Evolutionary conservation across 2,113 vertebrate species (phyloP), one percentile per base, ranked within the genome.

Genomic region (Capricornis sumatraensis): DNA sequence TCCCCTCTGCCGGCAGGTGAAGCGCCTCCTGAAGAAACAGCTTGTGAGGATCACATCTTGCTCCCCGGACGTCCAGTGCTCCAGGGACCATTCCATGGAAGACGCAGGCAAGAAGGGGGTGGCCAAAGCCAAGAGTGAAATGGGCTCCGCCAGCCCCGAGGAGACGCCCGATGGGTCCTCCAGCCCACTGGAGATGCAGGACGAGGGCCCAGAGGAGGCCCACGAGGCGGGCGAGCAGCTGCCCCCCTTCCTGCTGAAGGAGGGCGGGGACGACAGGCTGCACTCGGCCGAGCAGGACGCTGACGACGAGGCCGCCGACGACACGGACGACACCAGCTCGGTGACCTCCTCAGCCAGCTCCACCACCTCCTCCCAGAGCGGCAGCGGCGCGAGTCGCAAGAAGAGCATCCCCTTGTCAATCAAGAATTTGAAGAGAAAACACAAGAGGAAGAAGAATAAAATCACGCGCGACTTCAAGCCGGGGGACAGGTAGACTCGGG

Each of bases 361-460:
- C 97, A 99, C 99, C 0, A 99, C 99, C 9, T 99, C 99, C 0
- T 99, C 99, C 8, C 99, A 99, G 98, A 99, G 99, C 0, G 99
- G 99, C 60, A 99, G 99, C 0, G 99, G 99, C 79, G 97, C 99
- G 0, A 98, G 99, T 50, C 99, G 99, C 27, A 99, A 99, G 98
- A 99, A 99, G 88, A 99, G 99, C 98, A 99, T 99, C 97, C 99
- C 99, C 0, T 99, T 99, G 15, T 99, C 99, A 57, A 99, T 99
- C 98, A 99, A 99, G 87, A 99, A 99, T 98, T 98, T 99, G 74
- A 99, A 99, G 98, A 99, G 99, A 89, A 99, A 99, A 96, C 99
- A 99, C 98, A 99, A 99, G 99, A 99, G 99, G 98, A 99, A 99
- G 99, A 99, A 99, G 98, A 99, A 99, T 27, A 99, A 99, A 98